Conservation (phyloP, 2,113 vertebrate species). For the Pelobates fuscus region DNA sequence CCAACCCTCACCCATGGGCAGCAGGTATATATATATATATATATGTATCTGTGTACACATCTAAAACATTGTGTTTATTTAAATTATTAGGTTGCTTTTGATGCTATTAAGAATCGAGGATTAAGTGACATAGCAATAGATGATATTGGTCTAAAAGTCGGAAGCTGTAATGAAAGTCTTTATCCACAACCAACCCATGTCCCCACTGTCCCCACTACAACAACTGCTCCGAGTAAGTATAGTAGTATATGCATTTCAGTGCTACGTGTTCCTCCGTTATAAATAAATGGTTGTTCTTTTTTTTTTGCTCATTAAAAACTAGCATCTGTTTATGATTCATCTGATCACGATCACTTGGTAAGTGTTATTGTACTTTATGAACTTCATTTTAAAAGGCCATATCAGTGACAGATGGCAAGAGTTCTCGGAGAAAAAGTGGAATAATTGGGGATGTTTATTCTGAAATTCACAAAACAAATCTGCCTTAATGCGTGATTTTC, state of each 20-base stretch:
- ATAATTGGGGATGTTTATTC: conserved; percentile 30
- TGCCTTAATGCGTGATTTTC: conserved; percentile 3
- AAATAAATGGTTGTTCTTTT: not conserved
- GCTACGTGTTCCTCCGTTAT: too few relatives aligned
- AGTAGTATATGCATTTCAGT: not conserved
- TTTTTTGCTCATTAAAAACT: not conserved
- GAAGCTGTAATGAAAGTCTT: conserved; percentile 67
- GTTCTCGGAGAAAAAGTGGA: conserved; percentile 8
- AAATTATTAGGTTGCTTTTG: conserved; percentile 77
- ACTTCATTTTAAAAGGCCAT: conserved; percentile 22
- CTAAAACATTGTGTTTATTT: too few relatives aligned
- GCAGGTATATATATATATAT: too few relatives aligned
- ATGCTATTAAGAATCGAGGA: conserved; percentile 69
- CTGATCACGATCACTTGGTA: not conserved
- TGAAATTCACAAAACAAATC: conserved; percentile 27
- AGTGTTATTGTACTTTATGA: not conserved
- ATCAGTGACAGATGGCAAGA: conserved; percentile 41
- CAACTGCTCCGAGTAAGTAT: conserved; percentile 75
- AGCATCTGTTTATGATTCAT: conserved; percentile 17
- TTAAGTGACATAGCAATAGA: conserved; percentile 84
- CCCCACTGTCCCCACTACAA: conserved; percentile 61
- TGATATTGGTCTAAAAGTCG: conserved; percentile 76
- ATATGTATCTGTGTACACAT: too few relatives aligned
- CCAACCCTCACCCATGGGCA: too few relatives aligned
- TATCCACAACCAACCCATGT: conserved; percentile 81